These are phyloP conservation scores for Spongilla lacustris DNA, from an alignment of 37 sponge, comb jelly and placozoan species.

Conservation along the genomic window DNA sequence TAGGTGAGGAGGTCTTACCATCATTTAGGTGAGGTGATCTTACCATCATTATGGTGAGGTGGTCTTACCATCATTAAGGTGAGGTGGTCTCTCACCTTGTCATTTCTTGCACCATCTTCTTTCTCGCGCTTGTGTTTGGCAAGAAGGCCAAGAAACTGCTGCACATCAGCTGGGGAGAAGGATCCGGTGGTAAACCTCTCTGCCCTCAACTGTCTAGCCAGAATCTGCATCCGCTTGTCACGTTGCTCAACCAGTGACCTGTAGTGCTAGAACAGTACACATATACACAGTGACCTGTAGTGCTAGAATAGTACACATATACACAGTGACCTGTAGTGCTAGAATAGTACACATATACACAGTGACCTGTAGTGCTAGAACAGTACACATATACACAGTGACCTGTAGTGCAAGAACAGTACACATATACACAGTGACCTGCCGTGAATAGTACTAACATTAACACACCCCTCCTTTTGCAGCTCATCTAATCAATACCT, in stretches of 20 bases:
- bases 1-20: too few species aligned
- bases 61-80: too few species aligned
- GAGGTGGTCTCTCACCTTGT: conserved; percentile 20
- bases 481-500: not conserved
- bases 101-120: conserved; percentile 27
- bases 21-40: too few species aligned
- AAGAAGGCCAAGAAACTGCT: conserved; percentile 31
- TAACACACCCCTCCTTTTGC: not conserved
- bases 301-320: not conserved
- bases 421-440: too few species aligned
- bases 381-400: not conserved
- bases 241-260: conserved; percentile 27
- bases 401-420: too few species aligned
- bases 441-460: not conserved
- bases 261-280: conserved; percentile 29
- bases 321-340: not conserved
- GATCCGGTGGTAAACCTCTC: conserved; percentile 11
- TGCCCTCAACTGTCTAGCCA: conserved; percentile 28
- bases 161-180: conserved; percentile 5
- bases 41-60: too few species aligned
- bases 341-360: not conserved
- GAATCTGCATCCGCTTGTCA: conserved; percentile 8
- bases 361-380: too few species aligned
- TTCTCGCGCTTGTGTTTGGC: not conserved
- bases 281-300: not conserved